phyloP scores from a whole-genome alignment of 2,888 invertebrate species.

The Drosophila kanekoi region DNA sequence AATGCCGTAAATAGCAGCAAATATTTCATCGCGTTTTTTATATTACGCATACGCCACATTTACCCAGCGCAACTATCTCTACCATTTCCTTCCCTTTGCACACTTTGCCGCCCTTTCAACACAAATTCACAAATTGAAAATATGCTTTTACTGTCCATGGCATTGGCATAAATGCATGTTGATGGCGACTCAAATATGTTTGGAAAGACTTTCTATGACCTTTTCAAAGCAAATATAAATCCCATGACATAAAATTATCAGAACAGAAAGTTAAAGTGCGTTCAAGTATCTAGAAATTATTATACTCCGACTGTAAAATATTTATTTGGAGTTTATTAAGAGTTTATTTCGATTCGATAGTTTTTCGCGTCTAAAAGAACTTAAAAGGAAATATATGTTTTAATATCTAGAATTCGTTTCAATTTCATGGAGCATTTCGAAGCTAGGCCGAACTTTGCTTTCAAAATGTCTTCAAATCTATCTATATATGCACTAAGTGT shows the following conservation, averaged over 20 bases:
- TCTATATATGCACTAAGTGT: too few species aligned
- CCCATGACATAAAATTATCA: not conserved
- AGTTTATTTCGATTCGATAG: too few species aligned
- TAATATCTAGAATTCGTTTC: too few species aligned
- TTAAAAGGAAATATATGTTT: too few species aligned
- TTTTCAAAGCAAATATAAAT: not conserved
- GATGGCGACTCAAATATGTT: not conserved
- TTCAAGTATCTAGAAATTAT: not conserved
- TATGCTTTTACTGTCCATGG: not conserved
- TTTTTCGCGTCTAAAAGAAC: too few species aligned
- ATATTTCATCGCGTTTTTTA: not conserved
- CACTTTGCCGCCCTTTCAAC: not conserved
- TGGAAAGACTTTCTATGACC: not conserved
- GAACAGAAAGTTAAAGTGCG: not conserved
- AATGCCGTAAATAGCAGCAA: not conserved
- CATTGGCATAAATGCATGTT: slow-evolving; percentile 2
- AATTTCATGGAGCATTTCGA: too few species aligned
- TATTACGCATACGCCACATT: not conserved
- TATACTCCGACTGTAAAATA: not conserved
- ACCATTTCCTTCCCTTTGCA: too few species aligned
- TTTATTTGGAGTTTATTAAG: not conserved
- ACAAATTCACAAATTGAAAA: slow-evolving; percentile 4
- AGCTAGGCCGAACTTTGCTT: too few species aligned
- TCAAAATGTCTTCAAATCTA: too few species aligned
- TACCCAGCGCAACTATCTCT: too few species aligned